These are phyloP conservation scores for Sycophila sp. DNA, from an alignment of 1,140 invertebrate genomes.

Conservation along the genomic window DNA sequence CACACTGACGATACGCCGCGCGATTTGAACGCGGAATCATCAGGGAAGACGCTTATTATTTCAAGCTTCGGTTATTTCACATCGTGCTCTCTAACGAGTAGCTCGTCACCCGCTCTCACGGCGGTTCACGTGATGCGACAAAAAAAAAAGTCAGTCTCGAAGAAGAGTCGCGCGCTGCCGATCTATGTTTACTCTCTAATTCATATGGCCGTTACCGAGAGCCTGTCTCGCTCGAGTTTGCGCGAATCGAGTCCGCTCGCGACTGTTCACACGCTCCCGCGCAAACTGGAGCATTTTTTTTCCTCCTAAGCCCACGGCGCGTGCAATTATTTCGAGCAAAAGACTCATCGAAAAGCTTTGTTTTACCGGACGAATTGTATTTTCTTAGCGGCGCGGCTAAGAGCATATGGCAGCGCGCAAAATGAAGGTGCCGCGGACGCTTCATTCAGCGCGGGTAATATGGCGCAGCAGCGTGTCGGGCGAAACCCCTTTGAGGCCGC, in stretches of 20 bases:
- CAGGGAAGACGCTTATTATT: slow-evolving; percentile 55
- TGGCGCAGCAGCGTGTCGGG: background rate
- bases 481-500: background rate
- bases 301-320: too few relatives aligned
- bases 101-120: background rate
- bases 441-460: background rate
- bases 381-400: background rate
- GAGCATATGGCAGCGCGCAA: slow-evolving; percentile 8
- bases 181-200: too few relatives aligned
- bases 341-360: background rate
- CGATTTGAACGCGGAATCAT: slow-evolving; percentile 49
- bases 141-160: too few relatives aligned
- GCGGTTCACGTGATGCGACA: too few relatives aligned
- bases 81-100: background rate
- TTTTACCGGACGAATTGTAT: background rate
- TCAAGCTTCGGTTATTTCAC: slow-evolving; percentile 52
- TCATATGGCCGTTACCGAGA: too few relatives aligned
- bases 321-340: slow-evolving; percentile 8
- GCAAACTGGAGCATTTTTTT: too few relatives aligned
- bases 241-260: too few relatives aligned
- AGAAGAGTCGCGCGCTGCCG: background rate
- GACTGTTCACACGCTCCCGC: too few relatives aligned
- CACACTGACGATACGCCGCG: slow-evolving; percentile 25
- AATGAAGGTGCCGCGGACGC: background rate
- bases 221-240: too few relatives aligned